These are phyloP conservation scores for Laspeyria flexula DNA, from an alignment of 2,888 invertebrate genomes.

Conservation along the genomic window DNA sequence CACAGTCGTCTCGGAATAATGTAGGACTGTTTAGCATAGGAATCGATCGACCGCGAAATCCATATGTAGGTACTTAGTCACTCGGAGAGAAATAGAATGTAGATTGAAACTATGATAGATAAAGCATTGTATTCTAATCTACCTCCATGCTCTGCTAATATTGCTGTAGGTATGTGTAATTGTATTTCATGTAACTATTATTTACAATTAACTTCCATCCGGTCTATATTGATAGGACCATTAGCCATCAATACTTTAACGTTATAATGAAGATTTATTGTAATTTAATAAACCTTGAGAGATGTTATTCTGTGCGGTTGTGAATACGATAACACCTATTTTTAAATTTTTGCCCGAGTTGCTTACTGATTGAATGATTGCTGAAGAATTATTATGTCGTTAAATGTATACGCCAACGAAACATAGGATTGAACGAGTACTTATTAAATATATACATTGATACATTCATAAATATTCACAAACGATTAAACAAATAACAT, in stretches of 20 bases:
- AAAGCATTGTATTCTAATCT: neutral
- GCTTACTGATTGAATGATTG: slow-evolving; percentile 34
- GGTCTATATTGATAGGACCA: too few relatives aligned
- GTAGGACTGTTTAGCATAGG: neutral
- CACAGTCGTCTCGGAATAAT: neutral
- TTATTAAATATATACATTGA: slow-evolving; percentile 19
- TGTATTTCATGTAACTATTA: too few relatives aligned
- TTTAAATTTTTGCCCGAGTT: slow-evolving; percentile 28
- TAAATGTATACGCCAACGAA: slow-evolving; percentile 2
- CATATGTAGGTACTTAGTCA: too few relatives aligned
- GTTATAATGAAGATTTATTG: slow-evolving; percentile 22
- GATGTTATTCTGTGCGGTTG: slow-evolving; percentile 13
- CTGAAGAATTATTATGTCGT: slow-evolving; percentile 7
- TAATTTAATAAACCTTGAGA: slow-evolving; percentile 19
- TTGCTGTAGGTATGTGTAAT: too few relatives aligned
- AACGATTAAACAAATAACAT: slow-evolving; percentile 18
- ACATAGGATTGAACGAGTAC: too few relatives aligned
- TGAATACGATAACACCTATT: slow-evolving; percentile 30
- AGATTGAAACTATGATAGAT: neutral
- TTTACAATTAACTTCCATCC: too few relatives aligned
- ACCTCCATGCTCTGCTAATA: neutral
- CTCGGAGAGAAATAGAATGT: neutral
- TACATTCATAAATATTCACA: slow-evolving; percentile 26
- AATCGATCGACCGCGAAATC: neutral
- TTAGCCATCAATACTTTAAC: neutral